phyloP scores from a whole-genome alignment of 2,113 vertebrate species.

The Oreotragus oreotragus region DNA sequence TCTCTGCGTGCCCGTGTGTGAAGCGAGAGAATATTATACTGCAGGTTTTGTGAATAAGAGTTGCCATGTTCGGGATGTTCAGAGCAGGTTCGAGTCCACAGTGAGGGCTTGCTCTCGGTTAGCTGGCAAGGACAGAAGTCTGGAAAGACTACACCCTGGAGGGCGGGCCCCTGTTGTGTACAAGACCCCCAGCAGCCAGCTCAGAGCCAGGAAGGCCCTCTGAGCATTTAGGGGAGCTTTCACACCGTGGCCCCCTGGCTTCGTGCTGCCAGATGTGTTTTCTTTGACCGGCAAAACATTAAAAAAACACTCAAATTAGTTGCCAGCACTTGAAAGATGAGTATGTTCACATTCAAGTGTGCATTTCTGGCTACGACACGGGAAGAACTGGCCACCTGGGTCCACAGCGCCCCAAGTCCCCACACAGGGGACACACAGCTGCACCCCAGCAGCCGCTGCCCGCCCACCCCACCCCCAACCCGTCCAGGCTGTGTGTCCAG shows the following conservation, averaged over 20 bases:
- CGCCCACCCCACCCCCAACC: background rate
- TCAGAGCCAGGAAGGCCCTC: background rate
- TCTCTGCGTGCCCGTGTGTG: background rate
- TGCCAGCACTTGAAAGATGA: background rate
- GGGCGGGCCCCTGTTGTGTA: background rate
- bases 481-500: background rate
- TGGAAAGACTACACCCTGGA: background rate
- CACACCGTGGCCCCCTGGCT: background rate
- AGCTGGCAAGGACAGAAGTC: background rate
- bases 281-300: background rate
- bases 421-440: background rate
- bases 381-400: background rate
- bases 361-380: background rate
- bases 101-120: background rate
- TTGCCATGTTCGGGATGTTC: background rate
- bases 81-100: background rate
- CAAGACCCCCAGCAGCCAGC: fast-evolving
- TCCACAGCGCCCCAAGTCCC: fast-evolving
- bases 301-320: background rate
- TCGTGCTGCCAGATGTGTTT: background rate
- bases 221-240: background rate
- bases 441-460: background rate
- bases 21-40: background rate
- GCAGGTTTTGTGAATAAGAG: background rate
- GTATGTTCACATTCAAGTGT: background rate